These are phyloP conservation scores for Salpingus planirostris DNA, from an alignment of 2,888 invertebrate species.

Conservation along the genomic window DNA sequence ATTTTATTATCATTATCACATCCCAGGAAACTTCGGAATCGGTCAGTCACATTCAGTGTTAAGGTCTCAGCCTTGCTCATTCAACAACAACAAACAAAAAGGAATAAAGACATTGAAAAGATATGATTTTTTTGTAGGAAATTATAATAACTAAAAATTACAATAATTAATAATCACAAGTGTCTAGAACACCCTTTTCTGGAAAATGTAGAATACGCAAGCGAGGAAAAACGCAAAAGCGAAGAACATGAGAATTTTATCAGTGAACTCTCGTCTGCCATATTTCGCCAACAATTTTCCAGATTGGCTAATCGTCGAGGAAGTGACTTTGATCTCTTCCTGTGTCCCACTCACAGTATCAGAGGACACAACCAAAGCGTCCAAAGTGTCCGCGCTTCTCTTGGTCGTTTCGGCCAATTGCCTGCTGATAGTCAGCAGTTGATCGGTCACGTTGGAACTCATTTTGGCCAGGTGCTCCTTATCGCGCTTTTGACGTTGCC, in stretches of 20 bases:
- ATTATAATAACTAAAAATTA: not conserved
- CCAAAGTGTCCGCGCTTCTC: conserved; percentile 77
- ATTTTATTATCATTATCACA: too few species aligned
- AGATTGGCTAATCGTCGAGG: conserved; percentile 80
- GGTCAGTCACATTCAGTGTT: too few species aligned
- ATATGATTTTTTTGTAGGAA: conserved; percentile 1
- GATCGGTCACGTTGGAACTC: conserved; percentile 75
- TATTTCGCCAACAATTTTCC: conserved; percentile 90
- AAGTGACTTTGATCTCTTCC: conserved; percentile 77
- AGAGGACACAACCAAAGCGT: conserved; percentile 63
- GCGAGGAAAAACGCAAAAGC: conserved; percentile 83
- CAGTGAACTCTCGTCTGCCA: conserved; percentile 88
- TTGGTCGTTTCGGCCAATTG: conserved; percentile 81
- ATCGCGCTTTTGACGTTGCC: conserved; percentile 58
- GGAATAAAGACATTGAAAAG: not conserved
- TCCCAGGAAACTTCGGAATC: too few species aligned
- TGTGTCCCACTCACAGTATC: conserved; percentile 63
- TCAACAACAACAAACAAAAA: too few species aligned
- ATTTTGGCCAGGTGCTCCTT: conserved; percentile 58
- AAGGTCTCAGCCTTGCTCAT: too few species aligned
- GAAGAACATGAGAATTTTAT: conserved; percentile 82
- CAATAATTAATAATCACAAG: conserved; percentile 38
- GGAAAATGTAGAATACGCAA: conserved; percentile 87
- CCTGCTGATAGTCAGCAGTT: conserved; percentile 73
- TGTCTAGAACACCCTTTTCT: conserved; percentile 81